phyloP scores from a whole-genome alignment of 1,140 invertebrate species.

The Proales similis region DNA sequence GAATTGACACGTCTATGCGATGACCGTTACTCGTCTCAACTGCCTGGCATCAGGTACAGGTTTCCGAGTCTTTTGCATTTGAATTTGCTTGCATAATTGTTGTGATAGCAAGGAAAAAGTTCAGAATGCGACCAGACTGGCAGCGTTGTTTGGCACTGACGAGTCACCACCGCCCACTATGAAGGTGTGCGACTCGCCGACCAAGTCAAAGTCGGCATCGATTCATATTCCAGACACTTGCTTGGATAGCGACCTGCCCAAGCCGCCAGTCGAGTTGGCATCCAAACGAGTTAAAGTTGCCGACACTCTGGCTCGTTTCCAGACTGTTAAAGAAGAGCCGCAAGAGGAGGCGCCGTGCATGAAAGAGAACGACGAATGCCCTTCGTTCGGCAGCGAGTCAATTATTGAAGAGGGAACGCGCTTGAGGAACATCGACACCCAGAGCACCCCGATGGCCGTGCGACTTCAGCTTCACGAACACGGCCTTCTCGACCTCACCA shows the following conservation, averaged over 20 bases:
- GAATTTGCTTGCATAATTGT: not conserved
- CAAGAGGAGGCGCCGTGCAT: constrained; percentile 5
- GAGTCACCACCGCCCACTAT: too few relatives aligned
- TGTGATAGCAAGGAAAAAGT: not conserved
- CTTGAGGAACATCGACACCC: not conserved
- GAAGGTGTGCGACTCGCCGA: too few relatives aligned
- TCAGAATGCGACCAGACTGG: not conserved
- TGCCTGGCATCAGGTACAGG: not conserved
- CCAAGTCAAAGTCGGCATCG: too few relatives aligned
- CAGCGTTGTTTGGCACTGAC: constrained; percentile 17
- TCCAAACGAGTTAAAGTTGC: too few relatives aligned
- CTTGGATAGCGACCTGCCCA: too few relatives aligned
- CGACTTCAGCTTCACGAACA: constrained; percentile 26
- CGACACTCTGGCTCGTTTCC: too few relatives aligned
- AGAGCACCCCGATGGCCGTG: constrained; percentile 21
- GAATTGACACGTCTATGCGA: not conserved
- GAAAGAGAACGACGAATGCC: not conserved
- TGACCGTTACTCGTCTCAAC: not conserved
- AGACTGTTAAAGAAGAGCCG: constrained; percentile 13
- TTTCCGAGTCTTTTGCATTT: not conserved
- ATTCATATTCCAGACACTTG: too few relatives aligned
- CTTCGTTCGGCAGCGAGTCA: constrained; percentile 6
- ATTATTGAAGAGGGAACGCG: not conserved
- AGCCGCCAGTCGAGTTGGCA: too few relatives aligned
- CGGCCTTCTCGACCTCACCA: constrained; percentile 21